Conservation (phyloP, 2,797 vertebrate species). For the Vireo griseus region DNA sequence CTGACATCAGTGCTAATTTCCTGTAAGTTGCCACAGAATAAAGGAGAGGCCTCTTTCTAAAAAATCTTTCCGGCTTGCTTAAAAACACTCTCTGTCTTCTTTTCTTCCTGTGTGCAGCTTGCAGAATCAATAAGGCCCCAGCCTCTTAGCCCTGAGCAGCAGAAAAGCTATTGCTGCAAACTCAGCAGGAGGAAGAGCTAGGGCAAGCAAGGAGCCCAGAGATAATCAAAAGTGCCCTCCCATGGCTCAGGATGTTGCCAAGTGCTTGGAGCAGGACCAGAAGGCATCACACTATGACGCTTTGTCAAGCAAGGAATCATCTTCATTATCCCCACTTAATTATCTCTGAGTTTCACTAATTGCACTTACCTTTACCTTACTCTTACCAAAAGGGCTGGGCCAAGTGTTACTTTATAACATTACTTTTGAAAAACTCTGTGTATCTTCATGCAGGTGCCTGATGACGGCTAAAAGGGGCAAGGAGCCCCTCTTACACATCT, state of each 20-base stretch:
- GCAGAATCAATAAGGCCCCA: conserved; percentile 46
- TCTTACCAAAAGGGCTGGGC: neutral
- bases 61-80: conserved; percentile 48
- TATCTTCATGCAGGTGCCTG: neutral
- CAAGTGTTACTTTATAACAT: neutral
- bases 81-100: conserved; percentile 48
- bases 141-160: conserved; percentile 6
- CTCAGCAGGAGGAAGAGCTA: conserved; percentile 48
- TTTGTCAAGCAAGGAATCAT: conserved; percentile 18
- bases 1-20: conserved; percentile 41
- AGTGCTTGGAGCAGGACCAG: conserved; percentile 32
- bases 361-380: conserved; percentile 33
- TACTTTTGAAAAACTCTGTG: neutral
- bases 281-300: neutral
- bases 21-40: conserved; percentile 29
- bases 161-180: conserved; percentile 16
- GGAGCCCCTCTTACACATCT: neutral
- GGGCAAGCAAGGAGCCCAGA: conserved; percentile 34
- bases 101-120: conserved; percentile 17
- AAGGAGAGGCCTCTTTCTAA: conserved; percentile 16
- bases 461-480: neutral
- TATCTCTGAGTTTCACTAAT: conserved; percentile 4
- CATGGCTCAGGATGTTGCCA: conserved; percentile 37
- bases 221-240: conserved; percentile 59
- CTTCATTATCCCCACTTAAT: conserved; percentile 27